Evolutionary conservation across 2,888 invertebrate genomes (phyloP).

Genomic region (Aleiodes alternator): DNA sequence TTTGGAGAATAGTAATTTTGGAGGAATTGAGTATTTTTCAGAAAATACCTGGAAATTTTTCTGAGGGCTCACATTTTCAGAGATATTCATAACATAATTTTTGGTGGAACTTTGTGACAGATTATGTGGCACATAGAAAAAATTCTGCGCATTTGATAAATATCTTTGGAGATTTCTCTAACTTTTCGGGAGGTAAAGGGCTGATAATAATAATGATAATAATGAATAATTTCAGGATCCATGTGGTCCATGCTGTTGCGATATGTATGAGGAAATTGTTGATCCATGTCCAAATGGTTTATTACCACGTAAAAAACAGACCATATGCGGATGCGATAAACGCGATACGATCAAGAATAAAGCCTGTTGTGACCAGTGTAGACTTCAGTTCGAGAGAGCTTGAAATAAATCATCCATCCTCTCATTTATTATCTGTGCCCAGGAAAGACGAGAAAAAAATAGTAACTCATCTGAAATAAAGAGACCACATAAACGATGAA

Average conservation of each 20-base stretch:
- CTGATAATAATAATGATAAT: background rate
- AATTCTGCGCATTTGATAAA: too few species aligned
- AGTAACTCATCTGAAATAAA: too few species aligned
- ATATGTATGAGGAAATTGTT: slow-evolving; percentile 18
- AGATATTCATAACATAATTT: too few species aligned
- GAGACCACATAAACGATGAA: too few species aligned
- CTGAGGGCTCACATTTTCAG: too few species aligned
- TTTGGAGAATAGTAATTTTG: background rate
- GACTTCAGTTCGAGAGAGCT: slow-evolving; percentile 46
- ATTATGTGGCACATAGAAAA: too few species aligned
- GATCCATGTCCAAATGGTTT: slow-evolving; percentile 56
- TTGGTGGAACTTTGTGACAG: too few species aligned
- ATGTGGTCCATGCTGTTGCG: slow-evolving; percentile 58
- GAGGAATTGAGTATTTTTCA: background rate
- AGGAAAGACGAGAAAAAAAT: too few species aligned
- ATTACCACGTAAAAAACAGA: slow-evolving; percentile 40
- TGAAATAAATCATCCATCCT: slow-evolving; percentile 2
- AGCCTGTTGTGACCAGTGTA: slow-evolving; percentile 56
- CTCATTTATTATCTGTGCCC: too few species aligned
- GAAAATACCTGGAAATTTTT: too few species aligned
- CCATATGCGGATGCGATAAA: slow-evolving; percentile 57
- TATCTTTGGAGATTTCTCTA: too few species aligned
- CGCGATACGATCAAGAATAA: slow-evolving; percentile 46
- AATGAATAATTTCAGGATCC: slow-evolving; percentile 55
- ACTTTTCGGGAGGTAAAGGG: too few species aligned